Evolutionary conservation across 2,888 invertebrate species (phyloP), one percentile per base, ranked within the genome.

Genomic region (Melolontha melolontha): DNA sequence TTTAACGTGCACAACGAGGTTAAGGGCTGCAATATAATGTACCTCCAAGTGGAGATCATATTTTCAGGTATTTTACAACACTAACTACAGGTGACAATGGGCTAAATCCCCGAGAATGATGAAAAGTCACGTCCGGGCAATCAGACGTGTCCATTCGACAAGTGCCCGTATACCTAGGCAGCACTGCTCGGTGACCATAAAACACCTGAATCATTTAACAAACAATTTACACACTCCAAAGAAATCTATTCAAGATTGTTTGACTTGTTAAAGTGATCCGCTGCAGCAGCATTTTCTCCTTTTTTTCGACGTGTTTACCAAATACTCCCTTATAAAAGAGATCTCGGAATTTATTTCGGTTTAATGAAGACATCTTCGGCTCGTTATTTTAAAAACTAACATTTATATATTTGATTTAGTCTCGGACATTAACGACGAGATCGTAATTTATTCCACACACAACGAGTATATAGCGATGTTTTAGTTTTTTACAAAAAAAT

Each of bases 121-220:
- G 78, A 76, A 74, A 75, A 78, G 82, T 81, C 84, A 84, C 84
- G 84, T 84, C 79, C 78, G 63, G 75, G 79, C 77, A 78, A 78
- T 79, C 68, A 62, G 59, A 71, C 68, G 67, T 70, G 62, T 69
- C 54, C 59, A 42, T 57, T 59, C 57, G 49, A 66, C 66, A 70
- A 68, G 66, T 68, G 66, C 59, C 64, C 27, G 68, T 51, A 52
- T 64, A 71, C 67, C 59, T 67, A 63, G 62, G 55, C 66, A 69
- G 59, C 59, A 69, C 51, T 64, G 62, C 68, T 51, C 59, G 50
- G 64, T 52, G 55, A 59, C 64, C 64, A 71, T 71, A 70, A 70
- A 72, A 70, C 69, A 72, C 72, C 72, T 70, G 72, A 70, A 67
- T 44, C 50, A 54, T 57, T 57, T 57, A 57, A 55, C 57, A 51